Base-by-base conservation (phyloP, 2,888 invertebrate species). In the Polyommatus icarus region DNA sequence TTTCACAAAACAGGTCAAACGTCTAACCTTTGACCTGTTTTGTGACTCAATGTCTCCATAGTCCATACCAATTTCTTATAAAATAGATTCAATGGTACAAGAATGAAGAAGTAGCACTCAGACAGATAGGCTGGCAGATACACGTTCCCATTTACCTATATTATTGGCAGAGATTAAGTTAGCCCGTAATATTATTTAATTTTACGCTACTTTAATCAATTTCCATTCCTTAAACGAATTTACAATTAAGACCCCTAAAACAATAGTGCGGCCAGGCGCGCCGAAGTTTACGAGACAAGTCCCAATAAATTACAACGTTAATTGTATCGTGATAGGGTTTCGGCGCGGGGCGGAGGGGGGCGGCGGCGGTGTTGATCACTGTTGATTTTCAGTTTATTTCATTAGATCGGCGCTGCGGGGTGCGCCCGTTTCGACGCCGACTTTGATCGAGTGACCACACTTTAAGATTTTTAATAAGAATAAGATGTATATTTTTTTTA, bases 331-430 rank as follows among this genome's bases (percentile, higher is more conserved):
- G 91, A 88, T 86, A 82, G 77, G 77, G 57, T 72, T 77, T 77
- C 84, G 82, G 71, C 83, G 85, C 84, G 80, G 82, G 81, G 79
- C 81, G 87, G 12, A 57, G 75, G 81, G 82, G 85, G 85, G 84
- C 82, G 80, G 67, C 67, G 71, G 71, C 50, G 79, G 82, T 40
- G 83, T 85, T 84, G 80, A 82, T 81, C 79, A 81, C 81, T 94
- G 94, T 94, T 94, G 94, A 93, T 93, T 94, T 94, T 94, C 93
- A 93, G 94, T 93, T 94, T 94, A 94, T 94, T 94, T 94, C 94
- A 94, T 94, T 94, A 94, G 92, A 90, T 87, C 86, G 83, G 85
- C 94, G 87, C 94, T 84, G 91, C 93, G 90, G 94, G 94, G 90
- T 84, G 89, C 90, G 87, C 85, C 80, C 85, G 87, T 85, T 86